These are phyloP conservation scores for Canis aureus DNA, from an alignment of 2,113 vertebrate genomes.

Conservation along the genomic window DNA sequence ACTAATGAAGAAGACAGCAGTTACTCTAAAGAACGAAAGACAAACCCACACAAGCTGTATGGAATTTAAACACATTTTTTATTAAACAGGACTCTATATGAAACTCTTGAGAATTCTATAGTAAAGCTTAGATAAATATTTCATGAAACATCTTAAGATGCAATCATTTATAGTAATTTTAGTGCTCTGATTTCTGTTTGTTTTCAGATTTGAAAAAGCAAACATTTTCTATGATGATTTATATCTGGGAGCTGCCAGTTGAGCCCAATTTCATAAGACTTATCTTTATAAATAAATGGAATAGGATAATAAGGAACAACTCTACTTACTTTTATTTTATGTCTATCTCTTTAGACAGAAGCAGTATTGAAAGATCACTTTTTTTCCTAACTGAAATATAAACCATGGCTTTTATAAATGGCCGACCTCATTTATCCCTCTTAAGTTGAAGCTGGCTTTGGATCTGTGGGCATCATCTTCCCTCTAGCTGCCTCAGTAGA, in stretches of 20 bases:
- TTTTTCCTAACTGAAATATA: neutral
- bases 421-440: accelerated
- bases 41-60: neutral
- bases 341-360: neutral
- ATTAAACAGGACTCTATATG: slow-evolving; percentile 48
- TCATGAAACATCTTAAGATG: slow-evolving; percentile 63
- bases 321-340: neutral
- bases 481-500: neutral
- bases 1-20: neutral
- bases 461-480: neutral
- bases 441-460: neutral
- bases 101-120: slow-evolving; percentile 55
- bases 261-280: slow-evolving; percentile 57
- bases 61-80: neutral
- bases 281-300: slow-evolving; percentile 74
- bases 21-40: neutral
- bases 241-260: slow-evolving; percentile 63
- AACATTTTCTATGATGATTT: slow-evolving; percentile 69
- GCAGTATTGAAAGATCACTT: neutral
- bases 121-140: slow-evolving; percentile 71
- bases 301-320: slow-evolving; percentile 19
- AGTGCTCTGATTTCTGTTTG: slow-evolving; percentile 74
- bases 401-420: neutral
- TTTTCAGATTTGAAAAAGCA: slow-evolving; percentile 75
- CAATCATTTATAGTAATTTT: slow-evolving; percentile 68